Percentiles rank a stretch among this genome's conserved stretches.
These are phyloP conservation scores for Cephus cinctus DNA, from an alignment of 1,140 invertebrate genomes.

Conservation along the genomic window DNA sequence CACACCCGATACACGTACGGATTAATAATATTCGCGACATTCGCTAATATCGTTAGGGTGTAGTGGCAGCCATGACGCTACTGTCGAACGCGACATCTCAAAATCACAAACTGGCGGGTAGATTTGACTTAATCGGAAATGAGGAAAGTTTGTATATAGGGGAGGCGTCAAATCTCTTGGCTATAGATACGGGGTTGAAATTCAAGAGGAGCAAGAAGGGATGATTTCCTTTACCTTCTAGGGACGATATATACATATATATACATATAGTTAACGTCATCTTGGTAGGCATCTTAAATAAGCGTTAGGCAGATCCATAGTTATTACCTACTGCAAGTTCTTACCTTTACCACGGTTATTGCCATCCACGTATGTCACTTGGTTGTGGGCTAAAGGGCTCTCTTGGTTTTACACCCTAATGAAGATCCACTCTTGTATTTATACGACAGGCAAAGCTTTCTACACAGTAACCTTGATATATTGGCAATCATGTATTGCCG, in stretches of 20 bases:
- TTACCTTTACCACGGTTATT: constrained; percentile 12
- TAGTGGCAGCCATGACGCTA: too few relatives aligned
- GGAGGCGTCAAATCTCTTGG: constrained; percentile 1
- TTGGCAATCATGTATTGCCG: constrained; percentile 5
- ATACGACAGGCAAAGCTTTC: constrained; percentile 32
- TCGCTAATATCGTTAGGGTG: too few relatives aligned
- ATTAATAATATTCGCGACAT: too few relatives aligned
- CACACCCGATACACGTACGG: too few relatives aligned
- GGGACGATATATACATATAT: too few relatives aligned
- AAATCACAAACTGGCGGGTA: not conserved
- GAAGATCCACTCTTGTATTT: constrained; percentile 39
- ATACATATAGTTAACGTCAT: constrained; percentile 41
- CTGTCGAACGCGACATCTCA: not conserved
- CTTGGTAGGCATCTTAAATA: constrained; percentile 37
- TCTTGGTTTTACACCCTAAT: constrained; percentile 23
- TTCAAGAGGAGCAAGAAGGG: too few relatives aligned
- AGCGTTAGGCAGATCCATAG: constrained; percentile 39
- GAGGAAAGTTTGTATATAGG: constrained; percentile 40
- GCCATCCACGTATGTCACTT: constrained; percentile 9
- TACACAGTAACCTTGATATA: constrained; percentile 34
- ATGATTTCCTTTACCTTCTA: too few relatives aligned
- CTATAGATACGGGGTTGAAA: constrained; percentile 6
- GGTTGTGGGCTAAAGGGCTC: constrained; percentile 8
- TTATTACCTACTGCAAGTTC: constrained; percentile 24
- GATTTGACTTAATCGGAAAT: constrained; percentile 42